Conservation (phyloP, 1,140 invertebrate genomes). For the Mercenaria mercenaria region DNA sequence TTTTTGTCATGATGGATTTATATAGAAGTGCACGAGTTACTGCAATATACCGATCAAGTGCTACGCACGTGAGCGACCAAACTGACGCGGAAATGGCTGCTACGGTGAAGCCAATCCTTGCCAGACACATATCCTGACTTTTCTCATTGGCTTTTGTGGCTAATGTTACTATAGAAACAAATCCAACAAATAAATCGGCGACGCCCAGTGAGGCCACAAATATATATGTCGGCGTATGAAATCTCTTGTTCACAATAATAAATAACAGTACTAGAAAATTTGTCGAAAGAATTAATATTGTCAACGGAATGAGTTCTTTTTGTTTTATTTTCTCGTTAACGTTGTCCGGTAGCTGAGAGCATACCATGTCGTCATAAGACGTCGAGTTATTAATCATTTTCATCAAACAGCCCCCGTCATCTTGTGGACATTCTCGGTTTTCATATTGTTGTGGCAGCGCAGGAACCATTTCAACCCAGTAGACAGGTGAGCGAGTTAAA, state of each 20-base stretch:
- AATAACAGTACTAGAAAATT: slow-evolving; percentile 70
- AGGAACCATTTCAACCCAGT: slow-evolving; percentile 40
- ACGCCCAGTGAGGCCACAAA: slow-evolving; percentile 72
- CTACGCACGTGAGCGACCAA: slow-evolving; percentile 71
- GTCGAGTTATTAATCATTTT: slow-evolving; percentile 17
- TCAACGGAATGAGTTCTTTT: slow-evolving; percentile 71
- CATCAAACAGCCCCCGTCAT: background rate
- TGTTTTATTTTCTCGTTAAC: slow-evolving; percentile 74
- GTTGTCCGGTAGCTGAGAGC: slow-evolving; percentile 56
- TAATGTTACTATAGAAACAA: slow-evolving; percentile 74
- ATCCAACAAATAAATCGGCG: slow-evolving; percentile 74
- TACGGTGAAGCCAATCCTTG: slow-evolving; percentile 72
- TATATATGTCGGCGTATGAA: slow-evolving; percentile 71
- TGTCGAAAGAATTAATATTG: slow-evolving; percentile 70
- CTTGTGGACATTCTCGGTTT: background rate
- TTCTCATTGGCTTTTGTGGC: slow-evolving; percentile 69
- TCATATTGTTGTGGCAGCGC: background rate
- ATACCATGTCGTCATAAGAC: background rate
- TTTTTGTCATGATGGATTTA: slow-evolving; percentile 66
- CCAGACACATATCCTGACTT: slow-evolving; percentile 68
- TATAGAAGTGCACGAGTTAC: slow-evolving; percentile 71
- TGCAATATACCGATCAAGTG: slow-evolving; percentile 76
- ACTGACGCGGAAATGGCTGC: slow-evolving; percentile 68
- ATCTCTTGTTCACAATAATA: slow-evolving; percentile 66
- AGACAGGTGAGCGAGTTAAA: background rate